phyloP scores from a whole-genome alignment of 2,113 vertebrate species.

The Charina bottae region DNA sequence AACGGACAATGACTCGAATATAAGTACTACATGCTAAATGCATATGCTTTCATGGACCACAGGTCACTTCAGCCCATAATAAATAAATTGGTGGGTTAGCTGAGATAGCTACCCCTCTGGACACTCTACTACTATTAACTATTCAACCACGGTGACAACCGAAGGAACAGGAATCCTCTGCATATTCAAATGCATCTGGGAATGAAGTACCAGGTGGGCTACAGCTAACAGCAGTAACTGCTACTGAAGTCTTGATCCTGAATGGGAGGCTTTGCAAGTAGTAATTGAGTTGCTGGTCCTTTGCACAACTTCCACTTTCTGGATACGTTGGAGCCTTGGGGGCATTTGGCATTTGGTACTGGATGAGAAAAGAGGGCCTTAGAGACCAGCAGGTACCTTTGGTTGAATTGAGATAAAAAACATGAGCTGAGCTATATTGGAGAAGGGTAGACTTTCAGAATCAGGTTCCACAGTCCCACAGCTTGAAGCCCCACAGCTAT shows the following conservation, averaged over 20 bases:
- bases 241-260: not conserved
- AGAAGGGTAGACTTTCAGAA: not conserved
- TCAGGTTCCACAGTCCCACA: not conserved
- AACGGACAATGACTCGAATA: not conserved
- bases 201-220: not conserved
- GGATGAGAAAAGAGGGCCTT: not conserved
- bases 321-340: not conserved
- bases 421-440: not conserved
- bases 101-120: not conserved
- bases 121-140: not conserved
- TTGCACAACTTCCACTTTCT: not conserved
- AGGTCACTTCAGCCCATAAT: not conserved
- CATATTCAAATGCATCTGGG: not conserved
- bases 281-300: not conserved
- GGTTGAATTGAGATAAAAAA: not conserved
- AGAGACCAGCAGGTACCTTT: not conserved
- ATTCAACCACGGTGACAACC: not conserved
- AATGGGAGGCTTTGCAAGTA: not conserved
- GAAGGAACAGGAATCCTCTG: too few relatives aligned
- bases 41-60: not conserved
- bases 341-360: not conserved
- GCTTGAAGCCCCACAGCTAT: not conserved
- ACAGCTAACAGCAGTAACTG: not conserved
- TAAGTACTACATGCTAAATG: not conserved
- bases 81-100: not conserved